These are phyloP conservation scores for Trachelus tabidus DNA, from an alignment of 2,888 invertebrate genomes.

Conservation along the genomic window DNA sequence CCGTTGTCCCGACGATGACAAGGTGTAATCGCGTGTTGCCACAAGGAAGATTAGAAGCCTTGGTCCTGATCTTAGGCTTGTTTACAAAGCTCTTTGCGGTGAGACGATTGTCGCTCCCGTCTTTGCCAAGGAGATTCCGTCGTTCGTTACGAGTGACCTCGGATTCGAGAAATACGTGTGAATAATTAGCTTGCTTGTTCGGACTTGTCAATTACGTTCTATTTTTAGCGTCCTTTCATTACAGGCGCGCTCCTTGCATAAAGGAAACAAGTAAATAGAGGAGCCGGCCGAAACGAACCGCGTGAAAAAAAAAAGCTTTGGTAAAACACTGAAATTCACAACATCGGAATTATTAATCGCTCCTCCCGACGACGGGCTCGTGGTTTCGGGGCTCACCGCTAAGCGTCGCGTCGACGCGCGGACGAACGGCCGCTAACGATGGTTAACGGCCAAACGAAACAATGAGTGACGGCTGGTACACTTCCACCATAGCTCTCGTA, in stretches of 20 bases:
- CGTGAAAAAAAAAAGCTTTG: not conserved
- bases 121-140: not conserved
- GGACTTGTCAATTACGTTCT: not conserved
- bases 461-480: conserved; percentile 32
- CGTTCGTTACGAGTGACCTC: not conserved
- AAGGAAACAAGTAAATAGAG: not conserved
- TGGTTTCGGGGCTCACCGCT: conserved; percentile 43
- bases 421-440: conserved; percentile 45
- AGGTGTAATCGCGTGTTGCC: not conserved
- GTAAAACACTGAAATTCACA: not conserved
- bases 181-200: not conserved
- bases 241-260: not conserved
- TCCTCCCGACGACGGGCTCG: conserved; percentile 6
- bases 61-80: not conserved
- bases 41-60: not conserved
- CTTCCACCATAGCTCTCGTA: not conserved
- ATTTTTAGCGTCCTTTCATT: not conserved
- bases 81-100: not conserved
- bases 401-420: conserved; percentile 40
- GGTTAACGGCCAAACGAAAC: conserved; percentile 46
- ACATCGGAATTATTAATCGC: conserved; percentile 1
- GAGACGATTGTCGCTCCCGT: not conserved
- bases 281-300: too few relatives aligned
- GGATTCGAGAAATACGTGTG: not conserved
- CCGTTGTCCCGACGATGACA: not conserved